Percentiles rank a stretch among this genome's conserved stretches.
Evolutionary conservation across 2,113 vertebrate genomes (phyloP).

Genomic region (Corapipo altera): DNA sequence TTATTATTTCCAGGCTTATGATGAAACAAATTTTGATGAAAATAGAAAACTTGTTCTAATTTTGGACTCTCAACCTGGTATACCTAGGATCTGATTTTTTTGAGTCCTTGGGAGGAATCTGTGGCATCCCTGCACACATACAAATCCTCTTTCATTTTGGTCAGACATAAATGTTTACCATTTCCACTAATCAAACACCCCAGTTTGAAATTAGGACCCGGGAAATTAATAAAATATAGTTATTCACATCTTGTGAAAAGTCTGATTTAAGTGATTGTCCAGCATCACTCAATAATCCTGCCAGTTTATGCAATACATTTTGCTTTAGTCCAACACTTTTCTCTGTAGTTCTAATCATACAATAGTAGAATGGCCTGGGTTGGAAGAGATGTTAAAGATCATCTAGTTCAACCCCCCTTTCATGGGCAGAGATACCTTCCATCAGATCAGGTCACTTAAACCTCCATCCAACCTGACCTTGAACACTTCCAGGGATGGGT

Average conservation of each 20-base stretch:
- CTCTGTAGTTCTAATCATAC: neutral
- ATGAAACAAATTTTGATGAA: neutral
- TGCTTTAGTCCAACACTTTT: neutral
- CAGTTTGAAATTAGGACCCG: neutral
- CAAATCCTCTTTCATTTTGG: neutral
- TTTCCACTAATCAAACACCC: neutral
- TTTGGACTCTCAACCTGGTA: neutral
- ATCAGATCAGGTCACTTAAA: too few species aligned
- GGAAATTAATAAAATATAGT: neutral
- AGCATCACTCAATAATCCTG: neutral
- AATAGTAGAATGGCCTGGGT: neutral
- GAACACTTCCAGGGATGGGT: neutral
- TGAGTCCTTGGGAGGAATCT: neutral
- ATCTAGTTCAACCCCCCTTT: accelerated
- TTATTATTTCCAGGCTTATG: neutral
- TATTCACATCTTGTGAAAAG: neutral
- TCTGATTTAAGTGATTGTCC: neutral
- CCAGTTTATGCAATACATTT: neutral
- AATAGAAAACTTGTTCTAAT: neutral
- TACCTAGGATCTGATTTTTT: neutral
- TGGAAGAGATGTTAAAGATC: neutral
- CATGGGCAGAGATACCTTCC: neutral
- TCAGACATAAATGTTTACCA: neutral
- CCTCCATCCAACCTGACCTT: neutral
- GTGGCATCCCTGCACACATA: neutral